Base-by-base conservation (phyloP, 2,888 invertebrate species). In the Malachius bipustulatus region DNA sequence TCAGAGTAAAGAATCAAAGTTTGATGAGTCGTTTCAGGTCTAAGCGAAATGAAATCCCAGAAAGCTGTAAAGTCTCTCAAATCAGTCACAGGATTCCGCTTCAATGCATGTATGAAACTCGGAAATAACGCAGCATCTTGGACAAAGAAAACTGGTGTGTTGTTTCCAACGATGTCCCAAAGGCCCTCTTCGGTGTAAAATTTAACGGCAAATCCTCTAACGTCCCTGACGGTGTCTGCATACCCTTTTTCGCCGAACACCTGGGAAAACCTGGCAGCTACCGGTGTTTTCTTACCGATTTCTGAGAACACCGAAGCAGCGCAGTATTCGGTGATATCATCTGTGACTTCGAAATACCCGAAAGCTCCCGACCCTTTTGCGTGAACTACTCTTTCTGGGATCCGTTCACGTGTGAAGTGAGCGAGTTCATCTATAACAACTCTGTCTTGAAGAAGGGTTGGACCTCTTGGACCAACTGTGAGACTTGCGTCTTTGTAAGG, bases 361-460 rank as follows among this genome's bases (percentile, higher is more conserved):
- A 84, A 87, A 1, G 85, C 88, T 9, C 85, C 91, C 16, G 85
- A 88, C 42, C 94, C 94, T 62, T 94, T 96, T 0, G 96, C 96
- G 60, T 94, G 93, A 1, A 91, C 93, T 2, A 94, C 93, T 46
- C 96, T 73, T 60, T 96, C 94, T 1, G 96, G 96, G 49, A 96
- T 94, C 37, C 94, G 75, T 59, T 97, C 96, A 26, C 91, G 70
- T 57, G 80, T 78, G 58, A 94, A 94, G 50, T 90, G 77, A 0
- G 82, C 71, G 32, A 87, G 66, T 59, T 83, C 82, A 58, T 88
- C 87, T 4, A 87, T 53, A 43, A 76, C 77, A 42, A 77, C 73
- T 40, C 75, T 73, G 66, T 96, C 96, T 63, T 93, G 87, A 6
- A 93, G 60, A 1, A 96, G 68, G 24, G 82, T 66, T 0, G 93